Percentiles rank a stretch among this genome's conserved stretches.
Conservation (phyloP, 2,888 invertebrate genomes). For the Platypus cylindrus region DNA sequence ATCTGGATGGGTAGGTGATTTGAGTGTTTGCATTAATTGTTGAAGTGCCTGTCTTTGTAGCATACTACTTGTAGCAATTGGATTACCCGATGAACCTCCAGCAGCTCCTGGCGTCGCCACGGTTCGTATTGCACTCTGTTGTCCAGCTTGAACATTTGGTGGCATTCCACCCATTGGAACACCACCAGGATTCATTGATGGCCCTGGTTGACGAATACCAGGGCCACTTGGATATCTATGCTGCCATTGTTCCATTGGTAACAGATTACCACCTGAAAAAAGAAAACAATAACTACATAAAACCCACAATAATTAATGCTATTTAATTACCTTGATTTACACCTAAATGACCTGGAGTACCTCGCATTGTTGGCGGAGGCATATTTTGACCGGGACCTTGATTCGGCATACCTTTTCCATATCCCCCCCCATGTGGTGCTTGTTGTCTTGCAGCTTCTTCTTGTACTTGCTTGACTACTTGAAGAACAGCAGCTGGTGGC, state of each 20-base stretch:
- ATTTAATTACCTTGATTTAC: conserved; percentile 33
- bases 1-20: conserved; percentile 80
- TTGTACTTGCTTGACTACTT: conserved; percentile 56
- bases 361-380: conserved; percentile 44
- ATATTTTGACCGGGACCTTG: conserved; percentile 39
- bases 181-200: conserved; percentile 18
- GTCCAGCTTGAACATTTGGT: conserved; percentile 15
- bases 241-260: conserved; percentile 45
- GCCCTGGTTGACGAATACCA: conserved; percentile 19
- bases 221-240: conserved; percentile 30
- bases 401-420: conserved; percentile 59
- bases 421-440: conserved; percentile 55
- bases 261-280: conserved; percentile 36
- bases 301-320: not conserved
- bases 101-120: conserved; percentile 11
- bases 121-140: conserved; percentile 27
- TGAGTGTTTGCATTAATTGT: conserved; percentile 79
- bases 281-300: conserved; percentile 2
- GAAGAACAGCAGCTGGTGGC: conserved; percentile 70
- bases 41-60: conserved; percentile 57
- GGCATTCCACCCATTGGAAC: conserved; percentile 10
- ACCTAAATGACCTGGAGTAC: conserved; percentile 31
- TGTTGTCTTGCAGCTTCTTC: conserved; percentile 86
- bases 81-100: conserved; percentile 16
- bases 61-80: conserved; percentile 11